A percentile compares a stretch with the other conserved stretches of the same genome.
Evolutionary conservation across 1,140 invertebrate species (phyloP).

Genomic region (Tetragonula clypearis): DNA sequence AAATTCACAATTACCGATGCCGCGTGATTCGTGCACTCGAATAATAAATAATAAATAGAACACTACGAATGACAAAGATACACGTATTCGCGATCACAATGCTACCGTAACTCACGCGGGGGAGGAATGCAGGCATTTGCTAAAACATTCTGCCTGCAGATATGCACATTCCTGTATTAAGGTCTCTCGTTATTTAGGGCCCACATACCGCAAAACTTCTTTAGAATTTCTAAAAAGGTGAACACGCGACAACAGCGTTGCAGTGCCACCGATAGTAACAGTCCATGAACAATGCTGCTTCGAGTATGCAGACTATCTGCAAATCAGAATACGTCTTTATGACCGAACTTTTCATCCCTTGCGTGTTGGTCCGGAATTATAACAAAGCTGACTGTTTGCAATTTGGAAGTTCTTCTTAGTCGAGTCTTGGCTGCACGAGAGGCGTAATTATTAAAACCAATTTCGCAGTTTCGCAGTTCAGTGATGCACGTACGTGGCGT

Average conservation of each 20-base stretch:
- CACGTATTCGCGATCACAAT: neutral
- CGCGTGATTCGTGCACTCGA: too few species aligned
- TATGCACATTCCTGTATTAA: neutral
- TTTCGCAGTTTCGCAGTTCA: neutral
- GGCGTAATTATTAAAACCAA: too few species aligned
- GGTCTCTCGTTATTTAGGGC: neutral
- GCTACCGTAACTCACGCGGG: too few species aligned
- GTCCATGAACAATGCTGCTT: neutral
- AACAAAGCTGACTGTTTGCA: neutral
- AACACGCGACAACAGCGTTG: too few species aligned
- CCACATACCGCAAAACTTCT: neutral
- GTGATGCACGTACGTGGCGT: neutral
- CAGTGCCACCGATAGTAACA: neutral
- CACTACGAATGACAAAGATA: neutral
- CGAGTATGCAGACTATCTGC: too few species aligned
- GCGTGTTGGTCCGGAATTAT: neutral
- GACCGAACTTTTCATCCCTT: neutral
- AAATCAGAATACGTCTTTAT: neutral
- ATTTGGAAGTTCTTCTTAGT: neutral
- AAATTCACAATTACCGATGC: too few species aligned
- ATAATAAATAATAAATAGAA: too few species aligned
- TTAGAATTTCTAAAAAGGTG: neutral
- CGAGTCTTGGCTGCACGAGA: neutral
- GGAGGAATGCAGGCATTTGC: too few species aligned
- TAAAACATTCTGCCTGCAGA: neutral